Conservation (phyloP, 2,797 vertebrate species). For the Salmo trutta region DNA sequence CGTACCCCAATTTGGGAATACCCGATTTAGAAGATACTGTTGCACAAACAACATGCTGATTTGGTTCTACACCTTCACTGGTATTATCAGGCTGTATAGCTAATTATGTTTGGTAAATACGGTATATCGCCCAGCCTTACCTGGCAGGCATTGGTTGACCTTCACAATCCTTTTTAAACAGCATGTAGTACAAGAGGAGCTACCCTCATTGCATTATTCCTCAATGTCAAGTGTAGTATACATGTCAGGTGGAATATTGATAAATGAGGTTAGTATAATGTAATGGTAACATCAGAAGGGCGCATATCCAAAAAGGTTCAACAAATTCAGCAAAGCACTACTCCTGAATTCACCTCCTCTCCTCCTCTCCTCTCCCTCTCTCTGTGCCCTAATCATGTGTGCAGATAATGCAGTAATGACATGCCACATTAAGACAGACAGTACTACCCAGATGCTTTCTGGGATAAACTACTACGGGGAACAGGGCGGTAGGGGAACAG, state of each 20-base stretch:
- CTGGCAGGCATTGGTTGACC: not conserved
- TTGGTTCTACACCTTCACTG: too few species aligned
- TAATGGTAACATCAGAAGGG: not conserved
- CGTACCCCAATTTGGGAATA: too few species aligned
- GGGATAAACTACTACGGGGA: not conserved
- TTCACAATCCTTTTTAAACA: not conserved
- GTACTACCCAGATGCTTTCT: too few species aligned
- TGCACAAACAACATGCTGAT: too few species aligned
- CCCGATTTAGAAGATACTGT: too few species aligned
- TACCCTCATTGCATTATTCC: too few species aligned
- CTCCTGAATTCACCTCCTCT: not conserved
- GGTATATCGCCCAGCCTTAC: constrained; percentile 9
- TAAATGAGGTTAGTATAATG: not conserved
- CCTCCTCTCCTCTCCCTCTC: constrained; percentile 47
- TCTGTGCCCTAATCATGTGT: constrained; percentile 68
- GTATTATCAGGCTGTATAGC: too few species aligned
- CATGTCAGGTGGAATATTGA: not conserved
- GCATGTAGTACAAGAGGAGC: too few species aligned
- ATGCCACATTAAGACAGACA: too few species aligned
- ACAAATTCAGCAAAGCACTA: not conserved
- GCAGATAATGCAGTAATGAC: constrained; percentile 23
- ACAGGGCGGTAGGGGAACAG: constrained; percentile 35
- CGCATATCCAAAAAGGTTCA: not conserved
- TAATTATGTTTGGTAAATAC: too few species aligned
- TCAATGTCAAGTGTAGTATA: not conserved